phyloP scores from a whole-genome alignment of 2,888 invertebrate genomes.

The Pollenia angustigena region DNA sequence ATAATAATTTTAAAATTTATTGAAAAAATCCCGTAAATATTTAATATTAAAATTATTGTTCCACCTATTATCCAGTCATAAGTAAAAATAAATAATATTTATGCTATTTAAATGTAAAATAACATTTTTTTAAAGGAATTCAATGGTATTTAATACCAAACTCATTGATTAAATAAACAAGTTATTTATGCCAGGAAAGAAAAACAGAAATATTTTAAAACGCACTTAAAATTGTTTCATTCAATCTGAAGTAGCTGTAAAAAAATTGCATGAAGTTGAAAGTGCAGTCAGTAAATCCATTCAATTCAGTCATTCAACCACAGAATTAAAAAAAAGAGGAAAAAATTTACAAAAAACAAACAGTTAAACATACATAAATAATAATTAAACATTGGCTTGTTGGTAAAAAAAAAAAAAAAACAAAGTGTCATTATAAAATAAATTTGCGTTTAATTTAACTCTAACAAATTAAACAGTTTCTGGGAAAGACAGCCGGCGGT shows the following conservation, averaged over 20 bases:
- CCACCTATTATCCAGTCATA: constrained; percentile 8
- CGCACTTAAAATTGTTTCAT: constrained; percentile 61
- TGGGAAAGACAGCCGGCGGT: not conserved
- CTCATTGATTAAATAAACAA: constrained; percentile 62
- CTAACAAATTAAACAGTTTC: constrained; percentile 40
- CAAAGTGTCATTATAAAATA: constrained; percentile 64
- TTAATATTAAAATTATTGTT: constrained; percentile 7
- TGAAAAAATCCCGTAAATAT: constrained; percentile 3
- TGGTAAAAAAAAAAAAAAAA: constrained; percentile 30
- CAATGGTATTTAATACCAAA: constrained; percentile 29
- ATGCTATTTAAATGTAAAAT: not conserved
- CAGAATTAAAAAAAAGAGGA: constrained; percentile 40
- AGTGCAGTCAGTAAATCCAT: constrained; percentile 40
- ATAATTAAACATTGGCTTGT: constrained; percentile 45
- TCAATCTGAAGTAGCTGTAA: not conserved
- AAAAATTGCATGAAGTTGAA: not conserved
- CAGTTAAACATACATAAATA: not conserved
- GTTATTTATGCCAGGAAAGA: constrained; percentile 30
- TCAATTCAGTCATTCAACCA: constrained; percentile 66
- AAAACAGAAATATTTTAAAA: constrained; percentile 26
- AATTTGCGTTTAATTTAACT: constrained; percentile 50
- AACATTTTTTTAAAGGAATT: not conserved
- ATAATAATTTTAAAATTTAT: not conserved
- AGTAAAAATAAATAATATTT: constrained; percentile 42
- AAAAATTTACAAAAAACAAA: not conserved